phyloP scores from a whole-genome alignment of 2,888 invertebrate genomes.

The Hirtodrosophila duncani region DNA sequence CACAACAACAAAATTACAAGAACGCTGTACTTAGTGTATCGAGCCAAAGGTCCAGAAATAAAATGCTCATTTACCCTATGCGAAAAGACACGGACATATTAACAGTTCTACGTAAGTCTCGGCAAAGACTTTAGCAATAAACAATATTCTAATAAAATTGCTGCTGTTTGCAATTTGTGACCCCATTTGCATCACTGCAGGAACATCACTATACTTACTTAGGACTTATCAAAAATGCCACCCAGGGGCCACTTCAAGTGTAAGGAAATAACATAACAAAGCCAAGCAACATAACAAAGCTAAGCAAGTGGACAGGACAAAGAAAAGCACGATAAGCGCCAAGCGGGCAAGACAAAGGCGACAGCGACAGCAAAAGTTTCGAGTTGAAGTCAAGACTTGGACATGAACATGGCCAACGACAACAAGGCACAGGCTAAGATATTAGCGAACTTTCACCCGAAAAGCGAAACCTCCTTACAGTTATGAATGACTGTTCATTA shows the following conservation, averaged over 20 bases:
- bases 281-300: slow-evolving; percentile 42
- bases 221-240: slow-evolving; percentile 17
- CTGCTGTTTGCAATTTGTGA: too few species aligned
- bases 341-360: slow-evolving; percentile 23
- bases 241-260: slow-evolving; percentile 46
- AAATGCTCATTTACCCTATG: too few species aligned
- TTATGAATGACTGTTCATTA: slow-evolving; percentile 31
- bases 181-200: too few species aligned
- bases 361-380: slow-evolving; percentile 15
- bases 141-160: too few species aligned
- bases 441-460: slow-evolving; percentile 41
- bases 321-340: slow-evolving; percentile 11
- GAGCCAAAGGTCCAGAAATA: too few species aligned
- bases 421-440: slow-evolving; percentile 21
- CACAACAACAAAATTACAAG: too few species aligned
- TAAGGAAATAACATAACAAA: slow-evolving; percentile 21
- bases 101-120: too few species aligned
- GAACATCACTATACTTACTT: too few species aligned
- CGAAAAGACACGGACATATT: too few species aligned
- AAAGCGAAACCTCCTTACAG: slow-evolving; percentile 35
- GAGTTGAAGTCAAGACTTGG: slow-evolving; percentile 19
- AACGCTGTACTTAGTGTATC: too few species aligned
- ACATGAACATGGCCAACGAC: slow-evolving; percentile 23
- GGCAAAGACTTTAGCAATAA: too few species aligned
- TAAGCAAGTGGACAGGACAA: slow-evolving; percentile 47